Evolutionary conservation across 1,140 invertebrate species (phyloP), one percentile per base, ranked within the genome.

Genomic region (Archegozetes longisetosus): DNA sequence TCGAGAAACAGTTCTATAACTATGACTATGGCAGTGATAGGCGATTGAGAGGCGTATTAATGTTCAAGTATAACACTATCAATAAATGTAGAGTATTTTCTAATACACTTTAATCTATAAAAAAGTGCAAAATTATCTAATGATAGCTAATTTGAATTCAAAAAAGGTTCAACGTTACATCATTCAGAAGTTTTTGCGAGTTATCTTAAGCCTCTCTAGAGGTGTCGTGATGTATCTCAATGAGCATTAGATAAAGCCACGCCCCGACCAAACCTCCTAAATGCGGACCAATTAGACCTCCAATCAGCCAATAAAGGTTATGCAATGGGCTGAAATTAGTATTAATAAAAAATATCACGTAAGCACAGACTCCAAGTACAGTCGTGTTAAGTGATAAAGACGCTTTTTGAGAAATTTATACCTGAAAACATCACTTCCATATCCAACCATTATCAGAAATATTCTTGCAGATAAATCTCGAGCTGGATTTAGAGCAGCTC

Each of bases 401-500:
- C n/a, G n/a, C n/a, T n/a, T n/a, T n/a, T n/a, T n/a, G n/a, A n/a
- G n/a, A 2, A 51, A 13, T 2, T 60, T 62, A 68, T 65, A 76
- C 75, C 65, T 75, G 66, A 82, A 82, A 3, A 73, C 68, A 40
- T 73, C 70, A 48, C 59, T 58, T 3, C 79, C 79, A 74, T 78
- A 80, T 9, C 79, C 79, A 51, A 72, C 75, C 3, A 79, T 64
- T 1, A 72, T 64, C 0, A 75, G 75, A 64, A 82, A 80, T 13
- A 80, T 59, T 51, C 80, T 67, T 2, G 80, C 81, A 0, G 74
- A 72, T 6, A 83, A 68, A 68, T 82, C 80, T 55, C 80, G 66
- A 12, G 80, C 80, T 12, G 80, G 80, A 69, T 82, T 82, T 55
- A 83, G 72, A 2, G 79, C 76, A 55, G 77, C 80, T 22, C 79